Conservation (phyloP, 2,888 invertebrate genomes). For the Tipula confusa region DNA sequence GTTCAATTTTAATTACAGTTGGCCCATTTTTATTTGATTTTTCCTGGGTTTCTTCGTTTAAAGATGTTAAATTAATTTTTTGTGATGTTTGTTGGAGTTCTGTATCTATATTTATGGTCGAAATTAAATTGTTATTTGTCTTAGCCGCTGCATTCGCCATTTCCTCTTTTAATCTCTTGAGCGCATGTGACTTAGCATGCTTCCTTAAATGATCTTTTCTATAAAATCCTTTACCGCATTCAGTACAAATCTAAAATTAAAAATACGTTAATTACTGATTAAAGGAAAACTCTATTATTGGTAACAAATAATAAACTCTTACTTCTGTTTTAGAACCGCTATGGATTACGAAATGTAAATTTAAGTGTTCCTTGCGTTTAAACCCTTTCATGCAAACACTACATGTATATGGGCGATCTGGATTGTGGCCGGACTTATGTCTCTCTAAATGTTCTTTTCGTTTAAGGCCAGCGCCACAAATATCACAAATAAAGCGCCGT, state of each 20-base stretch:
- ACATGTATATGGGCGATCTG: conserved; percentile 74
- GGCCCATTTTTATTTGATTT: background rate
- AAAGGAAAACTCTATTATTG: conserved; percentile 15
- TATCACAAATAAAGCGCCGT: conserved; percentile 70
- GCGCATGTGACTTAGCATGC: conserved; percentile 71
- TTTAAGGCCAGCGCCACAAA: conserved; percentile 72
- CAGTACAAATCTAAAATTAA: conserved; percentile 41
- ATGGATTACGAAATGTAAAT: conserved; percentile 78
- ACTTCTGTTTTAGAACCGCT: conserved; percentile 79
- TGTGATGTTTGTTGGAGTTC: conserved; percentile 31
- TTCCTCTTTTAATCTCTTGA: conserved; percentile 70
- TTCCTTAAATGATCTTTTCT: conserved; percentile 76
- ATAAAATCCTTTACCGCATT: conserved; percentile 58
- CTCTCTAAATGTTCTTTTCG: conserved; percentile 74
- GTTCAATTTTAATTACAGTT: background rate
- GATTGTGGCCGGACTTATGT: conserved; percentile 76
- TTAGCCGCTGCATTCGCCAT: conserved; percentile 40
- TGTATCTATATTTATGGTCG: background rate
- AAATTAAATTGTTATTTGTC: background rate
- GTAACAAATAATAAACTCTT: background rate
- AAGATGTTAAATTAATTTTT: background rate
- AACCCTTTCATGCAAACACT: conserved; percentile 73
- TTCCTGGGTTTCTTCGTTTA: background rate
- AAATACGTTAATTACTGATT: background rate
- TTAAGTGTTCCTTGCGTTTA: conserved; percentile 77